These are phyloP conservation scores for Habroteleia sp. DNA, from an alignment of 2,888 invertebrate species.

Conservation along the genomic window DNA sequence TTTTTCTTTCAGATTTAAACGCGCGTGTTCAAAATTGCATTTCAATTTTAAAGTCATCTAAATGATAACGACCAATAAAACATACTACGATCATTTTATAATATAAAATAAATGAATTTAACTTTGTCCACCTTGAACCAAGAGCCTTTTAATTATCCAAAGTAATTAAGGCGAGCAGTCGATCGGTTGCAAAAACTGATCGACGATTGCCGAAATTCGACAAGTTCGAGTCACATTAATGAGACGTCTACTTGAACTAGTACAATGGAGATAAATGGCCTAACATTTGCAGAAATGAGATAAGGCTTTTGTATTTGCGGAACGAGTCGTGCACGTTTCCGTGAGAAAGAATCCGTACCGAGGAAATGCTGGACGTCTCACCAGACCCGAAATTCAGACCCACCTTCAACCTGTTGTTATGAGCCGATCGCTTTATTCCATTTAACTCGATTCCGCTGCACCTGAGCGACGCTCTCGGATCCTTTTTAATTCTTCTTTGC, in stretches of 20 bases:
- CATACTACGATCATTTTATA: no score
- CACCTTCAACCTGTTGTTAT: conserved; percentile 33
- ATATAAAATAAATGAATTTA: no score
- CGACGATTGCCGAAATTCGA: no score
- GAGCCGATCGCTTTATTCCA: conserved; percentile 9
- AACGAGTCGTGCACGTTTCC: conserved; percentile 11
- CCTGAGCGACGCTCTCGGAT: conserved; percentile 10
- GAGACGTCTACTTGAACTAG: conserved; percentile 1
- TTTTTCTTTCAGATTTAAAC: no score
- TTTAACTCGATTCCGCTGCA: conserved; percentile 20
- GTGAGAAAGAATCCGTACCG: conserved; percentile 24
- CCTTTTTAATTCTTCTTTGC: conserved; percentile 14
- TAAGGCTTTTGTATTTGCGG: conserved; percentile 17
- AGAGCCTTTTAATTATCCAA: no score
- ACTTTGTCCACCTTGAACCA: no score
- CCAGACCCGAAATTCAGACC: conserved; percentile 13
- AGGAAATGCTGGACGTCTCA: neutral
- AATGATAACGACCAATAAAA: no score
- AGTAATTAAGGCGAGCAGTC: no score
- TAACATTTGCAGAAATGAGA: conserved; percentile 28
- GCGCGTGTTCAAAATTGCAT: no score
- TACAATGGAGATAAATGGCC: conserved; percentile 27
- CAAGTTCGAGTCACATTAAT: conserved; percentile 21
- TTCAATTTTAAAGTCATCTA: no score
- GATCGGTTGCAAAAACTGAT: no score